A percentile compares a stretch with the other conserved stretches of the same genome.
phyloP scores from a whole-genome alignment of 2,113 vertebrate genomes.

The Centrocercus urophasianus region DNA sequence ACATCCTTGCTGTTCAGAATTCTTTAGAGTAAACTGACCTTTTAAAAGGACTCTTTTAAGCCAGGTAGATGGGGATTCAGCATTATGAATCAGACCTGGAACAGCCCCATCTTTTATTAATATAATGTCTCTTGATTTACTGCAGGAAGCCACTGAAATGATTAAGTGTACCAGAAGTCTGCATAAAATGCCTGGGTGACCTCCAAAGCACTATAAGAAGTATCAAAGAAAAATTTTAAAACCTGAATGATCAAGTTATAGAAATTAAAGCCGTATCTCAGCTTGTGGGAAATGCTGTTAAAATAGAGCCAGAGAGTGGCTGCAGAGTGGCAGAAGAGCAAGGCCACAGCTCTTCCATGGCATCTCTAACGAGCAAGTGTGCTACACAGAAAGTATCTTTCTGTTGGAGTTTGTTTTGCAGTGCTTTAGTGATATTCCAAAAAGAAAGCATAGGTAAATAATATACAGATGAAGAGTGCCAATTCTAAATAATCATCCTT shows the following conservation, averaged over 20 bases:
- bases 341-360: neutral
- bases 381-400: neutral
- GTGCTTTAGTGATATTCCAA: neutral
- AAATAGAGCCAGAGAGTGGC: constrained; percentile 5
- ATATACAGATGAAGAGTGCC: neutral
- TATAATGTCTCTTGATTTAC: constrained; percentile 61
- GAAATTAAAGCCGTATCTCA: constrained; percentile 42
- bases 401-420: neutral
- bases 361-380: neutral
- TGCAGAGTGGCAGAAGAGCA: constrained; percentile 9
- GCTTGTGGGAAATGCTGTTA: constrained; percentile 18
- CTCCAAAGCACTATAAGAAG: constrained; percentile 48
- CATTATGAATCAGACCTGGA: constrained; percentile 46
- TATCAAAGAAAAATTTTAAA: constrained; percentile 42
- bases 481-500: neutral
- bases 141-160: constrained; percentile 61
- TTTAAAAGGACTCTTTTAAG: constrained; percentile 40
- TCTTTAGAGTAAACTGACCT: constrained; percentile 43
- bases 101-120: constrained; percentile 63
- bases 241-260: constrained; percentile 30
- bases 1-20: constrained; percentile 3
- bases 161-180: constrained; percentile 56
- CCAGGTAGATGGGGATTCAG: constrained; percentile 13
- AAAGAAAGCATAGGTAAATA: neutral
- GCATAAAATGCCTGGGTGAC: constrained; percentile 58